A percentile compares a stretch with the other conserved stretches of the same genome.
Evolutionary conservation across 2,888 invertebrate genomes (phyloP).

Genomic region (Melinopterus prodromus): DNA sequence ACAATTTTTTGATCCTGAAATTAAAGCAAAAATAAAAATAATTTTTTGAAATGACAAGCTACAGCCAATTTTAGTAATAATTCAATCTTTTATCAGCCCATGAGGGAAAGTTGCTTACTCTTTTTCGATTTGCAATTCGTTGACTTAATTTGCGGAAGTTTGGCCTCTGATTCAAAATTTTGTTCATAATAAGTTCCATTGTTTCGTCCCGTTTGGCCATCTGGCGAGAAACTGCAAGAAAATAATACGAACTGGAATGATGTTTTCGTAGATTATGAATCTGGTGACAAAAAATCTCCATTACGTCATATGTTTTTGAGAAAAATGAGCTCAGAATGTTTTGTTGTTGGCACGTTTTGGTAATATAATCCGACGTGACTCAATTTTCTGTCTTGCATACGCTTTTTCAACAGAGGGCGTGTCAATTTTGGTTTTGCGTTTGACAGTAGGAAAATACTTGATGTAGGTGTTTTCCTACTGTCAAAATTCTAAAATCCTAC

Average conservation of each 20-base stretch:
- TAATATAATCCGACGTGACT: no score
- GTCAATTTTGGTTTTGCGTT: no score
- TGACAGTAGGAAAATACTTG: no score
- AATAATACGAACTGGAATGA: not conserved
- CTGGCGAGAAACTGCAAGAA: not conserved
- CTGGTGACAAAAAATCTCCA: no score
- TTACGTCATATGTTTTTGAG: no score
- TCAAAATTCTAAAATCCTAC: no score
- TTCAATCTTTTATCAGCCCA: not conserved
- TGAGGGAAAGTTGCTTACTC: not conserved
- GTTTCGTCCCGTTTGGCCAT: not conserved
- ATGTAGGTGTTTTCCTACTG: no score
- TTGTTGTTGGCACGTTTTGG: no score
- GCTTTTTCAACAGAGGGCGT: no score
- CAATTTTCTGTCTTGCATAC: no score
- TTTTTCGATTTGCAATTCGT: slow-evolving; percentile 15
- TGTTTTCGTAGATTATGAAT: no score
- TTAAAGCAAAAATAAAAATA: not conserved
- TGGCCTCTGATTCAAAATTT: not conserved
- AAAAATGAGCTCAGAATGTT: no score
- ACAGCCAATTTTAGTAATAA: not conserved
- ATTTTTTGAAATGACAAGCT: not conserved
- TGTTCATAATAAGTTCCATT: not conserved
- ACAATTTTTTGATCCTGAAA: slow-evolving; percentile 26
- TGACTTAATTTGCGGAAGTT: not conserved